Conservation (phyloP, 2,797 vertebrate genomes). For the Nasua narica region DNA sequence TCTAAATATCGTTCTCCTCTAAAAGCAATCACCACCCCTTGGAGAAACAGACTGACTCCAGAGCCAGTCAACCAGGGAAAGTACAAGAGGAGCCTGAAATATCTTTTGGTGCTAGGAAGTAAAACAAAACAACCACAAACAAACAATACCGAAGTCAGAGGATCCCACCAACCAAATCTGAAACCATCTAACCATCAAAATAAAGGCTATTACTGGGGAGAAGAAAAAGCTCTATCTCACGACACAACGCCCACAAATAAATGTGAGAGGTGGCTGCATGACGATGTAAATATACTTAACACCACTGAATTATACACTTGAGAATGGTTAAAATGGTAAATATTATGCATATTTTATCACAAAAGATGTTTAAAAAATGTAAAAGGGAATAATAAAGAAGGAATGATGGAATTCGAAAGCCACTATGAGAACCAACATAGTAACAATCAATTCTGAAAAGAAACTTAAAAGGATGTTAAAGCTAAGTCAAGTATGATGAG, state of each 20-base stretch:
- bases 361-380: not conserved
- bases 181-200: not conserved
- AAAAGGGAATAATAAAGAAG: not conserved
- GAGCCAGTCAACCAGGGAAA: not conserved
- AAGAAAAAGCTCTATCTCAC: not conserved
- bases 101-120: not conserved
- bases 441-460: slow-evolving; percentile 13
- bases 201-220: not conserved
- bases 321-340: not conserved
- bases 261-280: not conserved
- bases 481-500: slow-evolving; percentile 10
- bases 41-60: not conserved
- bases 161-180: not conserved
- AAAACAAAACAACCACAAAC: not conserved
- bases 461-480: slow-evolving; percentile 35
- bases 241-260: not conserved
- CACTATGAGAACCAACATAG: not conserved
- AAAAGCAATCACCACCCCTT: not conserved
- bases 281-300: not conserved
- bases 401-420: not conserved
- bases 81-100: not conserved
- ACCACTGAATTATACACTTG: not conserved
- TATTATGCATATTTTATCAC: not conserved
- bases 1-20: not conserved
- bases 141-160: not conserved